Base-by-base conservation (phyloP, 92 coral and sea anemone species). In the Galaxea fascicularis region DNA sequence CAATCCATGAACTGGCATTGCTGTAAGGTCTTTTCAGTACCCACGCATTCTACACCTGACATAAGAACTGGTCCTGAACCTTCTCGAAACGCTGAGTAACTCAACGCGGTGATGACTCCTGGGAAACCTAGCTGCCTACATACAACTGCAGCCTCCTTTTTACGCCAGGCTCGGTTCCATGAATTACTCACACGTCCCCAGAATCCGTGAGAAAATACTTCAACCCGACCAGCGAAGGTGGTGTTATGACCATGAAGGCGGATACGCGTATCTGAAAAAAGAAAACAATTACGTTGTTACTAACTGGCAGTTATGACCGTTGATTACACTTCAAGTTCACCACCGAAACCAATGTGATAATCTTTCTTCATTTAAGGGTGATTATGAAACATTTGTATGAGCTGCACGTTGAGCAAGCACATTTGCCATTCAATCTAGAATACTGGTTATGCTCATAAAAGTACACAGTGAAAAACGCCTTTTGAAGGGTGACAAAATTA, bases 71-170 rank as follows among this genome's bases (percentile, higher is more conserved):
- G 68, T 57, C 66, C 80, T 31, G 80, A 30, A 31, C 52, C 67
- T 24, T 74, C 79, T 52, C 79, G 65, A 27, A 74, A 74, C 46
- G 80, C 7, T 75, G 80, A 57, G 8, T 31, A 20, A 12, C 30
- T 39, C 20, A 75, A 56, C 0, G 80, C 80, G 4, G 80, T 57
- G 8, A 75, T 35, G 35, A 56, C 52, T 56, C 27, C 80, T 57
- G 65, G 51, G 67, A 75, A 75, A 0, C 80, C 80, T 10, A 75
- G 66, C 67, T 75, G 80, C 29, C 80, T 54, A 52, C 80, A 75
- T 2, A 75, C 80, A 60, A 56, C 67, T 16, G 44, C 68, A 75
- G 80, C 80, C 52, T 75, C 80, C 52, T 60, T 75, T 57, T 58
- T 29, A 27, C 17, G 16, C 80, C 80, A 75, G n/a, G 17, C 4